Conservation (phyloP, 1,140 invertebrate genomes). For the Dendroctonus ponderosae region DNA sequence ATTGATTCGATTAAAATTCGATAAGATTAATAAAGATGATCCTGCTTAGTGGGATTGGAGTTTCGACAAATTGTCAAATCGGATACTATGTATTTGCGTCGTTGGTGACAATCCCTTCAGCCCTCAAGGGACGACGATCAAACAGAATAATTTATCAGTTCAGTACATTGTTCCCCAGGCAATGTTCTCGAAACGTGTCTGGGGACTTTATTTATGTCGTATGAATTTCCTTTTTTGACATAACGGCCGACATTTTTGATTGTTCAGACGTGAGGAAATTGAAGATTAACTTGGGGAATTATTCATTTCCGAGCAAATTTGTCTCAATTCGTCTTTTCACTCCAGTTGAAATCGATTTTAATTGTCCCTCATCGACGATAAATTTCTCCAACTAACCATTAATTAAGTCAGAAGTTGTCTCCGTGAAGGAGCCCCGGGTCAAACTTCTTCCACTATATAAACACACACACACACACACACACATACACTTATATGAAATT, state of each 20-base stretch:
- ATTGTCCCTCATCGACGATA: no score
- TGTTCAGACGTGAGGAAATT: slow-evolving; percentile 24
- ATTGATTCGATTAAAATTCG: slow-evolving; percentile 1
- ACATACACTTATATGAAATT: no score
- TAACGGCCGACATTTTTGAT: slow-evolving; percentile 19
- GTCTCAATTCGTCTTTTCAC: no score
- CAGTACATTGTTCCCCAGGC: slow-evolving; percentile 34
- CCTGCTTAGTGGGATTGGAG: neutral
- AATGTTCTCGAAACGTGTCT: slow-evolving; percentile 22
- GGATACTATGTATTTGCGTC: slow-evolving; percentile 8
- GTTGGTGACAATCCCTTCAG: slow-evolving; percentile 24
- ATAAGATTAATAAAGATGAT: neutral
- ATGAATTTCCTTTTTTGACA: slow-evolving; percentile 28
- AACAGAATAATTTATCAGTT: slow-evolving; percentile 35
- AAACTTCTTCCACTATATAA: no score
- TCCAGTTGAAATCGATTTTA: no score
- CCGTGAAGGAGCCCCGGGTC: no score
- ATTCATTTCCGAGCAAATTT: no score
- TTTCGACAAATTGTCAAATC: slow-evolving; percentile 23
- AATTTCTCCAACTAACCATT: no score
- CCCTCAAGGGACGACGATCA: slow-evolving; percentile 19
- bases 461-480: no score
- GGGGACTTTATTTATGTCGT: slow-evolving; percentile 30
- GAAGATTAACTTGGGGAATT: neutral
- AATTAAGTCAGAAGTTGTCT: no score